Conservation (phyloP, 2,888 invertebrate genomes). For the Apamea epomidion region DNA sequence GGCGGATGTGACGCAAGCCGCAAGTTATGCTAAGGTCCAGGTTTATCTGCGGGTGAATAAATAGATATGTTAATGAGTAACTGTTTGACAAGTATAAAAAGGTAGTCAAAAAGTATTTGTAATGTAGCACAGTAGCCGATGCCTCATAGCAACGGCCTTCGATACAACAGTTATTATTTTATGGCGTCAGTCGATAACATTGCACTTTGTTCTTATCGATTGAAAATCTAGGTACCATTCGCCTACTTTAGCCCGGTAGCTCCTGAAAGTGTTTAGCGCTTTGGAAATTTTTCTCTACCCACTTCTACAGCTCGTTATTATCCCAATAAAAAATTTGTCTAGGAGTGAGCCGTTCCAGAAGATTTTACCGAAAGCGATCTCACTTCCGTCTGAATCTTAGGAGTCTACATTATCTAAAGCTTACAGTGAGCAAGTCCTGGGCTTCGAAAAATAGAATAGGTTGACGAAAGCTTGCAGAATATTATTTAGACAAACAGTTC, state of each 20-base stretch:
- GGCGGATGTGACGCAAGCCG: constrained; percentile 20
- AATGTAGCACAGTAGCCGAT: constrained; percentile 18
- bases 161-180: constrained; percentile 24
- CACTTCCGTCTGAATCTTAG: neutral
- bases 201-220: constrained; percentile 50
- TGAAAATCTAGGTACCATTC: constrained; percentile 17
- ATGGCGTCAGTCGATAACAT: constrained; percentile 40
- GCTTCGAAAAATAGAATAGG: neutral
- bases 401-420: neutral
- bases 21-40: constrained; percentile 14
- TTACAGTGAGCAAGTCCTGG: neutral
- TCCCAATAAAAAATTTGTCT: neutral
- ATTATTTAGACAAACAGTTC: neutral
- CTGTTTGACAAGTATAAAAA: constrained; percentile 19
- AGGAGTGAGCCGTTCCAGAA: neutral
- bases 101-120: constrained; percentile 20
- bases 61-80: constrained; percentile 16
- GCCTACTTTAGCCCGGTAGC: neutral
- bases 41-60: constrained; percentile 18
- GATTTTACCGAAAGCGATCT: neutral
- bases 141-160: constrained; percentile 42
- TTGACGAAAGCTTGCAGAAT: neutral
- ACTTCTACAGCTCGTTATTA: neutral
- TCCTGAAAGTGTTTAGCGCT: neutral
- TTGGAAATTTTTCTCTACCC: neutral